These are phyloP conservation scores for Ceratitis capitata DNA, from an alignment of 1,140 invertebrate genomes.

Conservation along the genomic window DNA sequence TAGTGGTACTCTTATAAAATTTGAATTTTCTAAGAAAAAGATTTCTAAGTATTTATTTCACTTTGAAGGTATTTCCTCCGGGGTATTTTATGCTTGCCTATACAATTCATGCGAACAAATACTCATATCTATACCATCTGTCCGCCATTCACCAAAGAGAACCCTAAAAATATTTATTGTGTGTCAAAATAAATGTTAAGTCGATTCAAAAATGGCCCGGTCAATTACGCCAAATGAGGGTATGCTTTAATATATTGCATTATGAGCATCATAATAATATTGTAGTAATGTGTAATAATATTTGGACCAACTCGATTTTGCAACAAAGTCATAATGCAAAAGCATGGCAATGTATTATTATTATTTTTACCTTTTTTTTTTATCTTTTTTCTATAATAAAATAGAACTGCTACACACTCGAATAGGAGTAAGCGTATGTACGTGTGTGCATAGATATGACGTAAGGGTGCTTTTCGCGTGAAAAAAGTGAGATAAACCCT, in stretches of 20 bases:
- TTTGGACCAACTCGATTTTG: background rate
- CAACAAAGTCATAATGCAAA: background rate
- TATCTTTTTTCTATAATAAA: too few relatives aligned
- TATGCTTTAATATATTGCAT: background rate
- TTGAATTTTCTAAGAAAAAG: too few relatives aligned
- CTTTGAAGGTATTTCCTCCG: too few relatives aligned
- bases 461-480: background rate
- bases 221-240: background rate
- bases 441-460: background rate
- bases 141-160: background rate
- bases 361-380: too few relatives aligned
- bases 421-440: background rate
- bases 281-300: too few relatives aligned
- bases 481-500: background rate
- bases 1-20: too few relatives aligned
- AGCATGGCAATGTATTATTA: background rate
- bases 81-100: too few relatives aligned
- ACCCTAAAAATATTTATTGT: conserved; percentile 16
- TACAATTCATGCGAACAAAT: too few relatives aligned
- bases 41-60: too few relatives aligned
- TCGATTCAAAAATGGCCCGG: conserved; percentile 14
- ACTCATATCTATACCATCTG: background rate
- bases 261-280: background rate
- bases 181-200: conserved; percentile 22
- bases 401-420: too few relatives aligned